Conservation (phyloP, 2,888 invertebrate genomes). For the Amphimallon solstitiale region DNA sequence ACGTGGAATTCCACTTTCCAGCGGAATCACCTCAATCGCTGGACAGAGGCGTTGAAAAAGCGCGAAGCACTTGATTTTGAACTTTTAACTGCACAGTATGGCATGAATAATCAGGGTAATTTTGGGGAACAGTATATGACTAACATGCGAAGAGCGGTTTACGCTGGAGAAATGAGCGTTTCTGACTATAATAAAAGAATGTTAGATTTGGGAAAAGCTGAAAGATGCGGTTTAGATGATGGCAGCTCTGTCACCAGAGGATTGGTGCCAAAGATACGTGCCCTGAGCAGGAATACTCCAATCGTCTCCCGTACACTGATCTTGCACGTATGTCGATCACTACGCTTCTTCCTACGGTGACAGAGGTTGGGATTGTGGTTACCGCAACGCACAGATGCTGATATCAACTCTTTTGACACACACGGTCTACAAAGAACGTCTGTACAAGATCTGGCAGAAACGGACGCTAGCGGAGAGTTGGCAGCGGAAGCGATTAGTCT, state of each 20-base stretch:
- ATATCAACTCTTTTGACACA: slow-evolving; percentile 81
- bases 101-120: slow-evolving; percentile 89
- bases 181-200: slow-evolving; percentile 87
- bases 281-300: slow-evolving; percentile 66
- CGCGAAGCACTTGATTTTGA: slow-evolving; percentile 85
- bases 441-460: slow-evolving; percentile 63
- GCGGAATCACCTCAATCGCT: slow-evolving; percentile 65
- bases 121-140: slow-evolving; percentile 81
- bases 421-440: slow-evolving; percentile 74
- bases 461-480: slow-evolving; percentile 69
- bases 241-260: slow-evolving; percentile 84
- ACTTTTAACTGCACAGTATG: slow-evolving; percentile 82
- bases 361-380: slow-evolving; percentile 93
- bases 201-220: slow-evolving; percentile 78
- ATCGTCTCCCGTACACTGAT: slow-evolving; percentile 77
- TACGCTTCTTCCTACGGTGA: slow-evolving; percentile 90
- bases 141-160: slow-evolving; percentile 84
- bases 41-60: slow-evolving; percentile 74
- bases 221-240: slow-evolving; percentile 83
- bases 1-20: slow-evolving; percentile 86
- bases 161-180: slow-evolving; percentile 85
- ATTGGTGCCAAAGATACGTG: slow-evolving; percentile 65
- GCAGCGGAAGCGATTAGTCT: too few species aligned
- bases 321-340: slow-evolving; percentile 85
- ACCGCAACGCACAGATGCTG: slow-evolving; percentile 91